phyloP scores from a whole-genome alignment of 2,113 vertebrate species.

The Grammomys dolichurus region DNA sequence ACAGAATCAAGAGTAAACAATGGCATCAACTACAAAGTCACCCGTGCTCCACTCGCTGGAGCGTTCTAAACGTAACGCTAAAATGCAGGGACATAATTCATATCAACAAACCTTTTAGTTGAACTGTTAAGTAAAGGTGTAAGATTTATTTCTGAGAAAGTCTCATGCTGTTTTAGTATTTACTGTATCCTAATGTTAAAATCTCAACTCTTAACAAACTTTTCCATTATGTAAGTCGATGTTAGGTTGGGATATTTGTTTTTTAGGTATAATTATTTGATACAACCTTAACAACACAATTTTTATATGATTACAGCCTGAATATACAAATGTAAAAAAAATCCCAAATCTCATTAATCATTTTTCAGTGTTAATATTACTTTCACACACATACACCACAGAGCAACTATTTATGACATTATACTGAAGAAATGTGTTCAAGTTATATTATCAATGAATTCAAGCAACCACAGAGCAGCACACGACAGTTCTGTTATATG shows the following conservation, averaged over 20 bases:
- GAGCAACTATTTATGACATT: slow-evolving; percentile 63
- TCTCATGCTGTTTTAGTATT: slow-evolving; percentile 71
- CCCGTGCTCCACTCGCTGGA: slow-evolving; percentile 61
- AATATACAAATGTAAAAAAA: slow-evolving; percentile 35
- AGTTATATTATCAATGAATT: slow-evolving; percentile 65
- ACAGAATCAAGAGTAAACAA: slow-evolving; percentile 78
- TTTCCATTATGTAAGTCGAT: slow-evolving; percentile 70
- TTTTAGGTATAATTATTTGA: slow-evolving; percentile 60
- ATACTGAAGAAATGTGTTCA: slow-evolving; percentile 77
- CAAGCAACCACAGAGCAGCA: slow-evolving; percentile 69
- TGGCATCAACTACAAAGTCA: slow-evolving; percentile 47
- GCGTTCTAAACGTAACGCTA: slow-evolving; percentile 72
- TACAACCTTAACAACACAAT: slow-evolving; percentile 51
- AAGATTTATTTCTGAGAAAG: slow-evolving; percentile 64
- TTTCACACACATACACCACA: slow-evolving; percentile 42
- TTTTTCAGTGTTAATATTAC: slow-evolving; percentile 68
- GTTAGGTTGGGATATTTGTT: slow-evolving; percentile 35
- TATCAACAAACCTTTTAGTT: slow-evolving; percentile 69
- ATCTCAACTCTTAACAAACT: slow-evolving; percentile 69
- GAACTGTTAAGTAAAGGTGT: slow-evolving; percentile 58
- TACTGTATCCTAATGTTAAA: slow-evolving; percentile 71
- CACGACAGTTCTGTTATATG: background rate
- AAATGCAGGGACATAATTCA: slow-evolving; percentile 58
- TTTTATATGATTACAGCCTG: slow-evolving; percentile 37
- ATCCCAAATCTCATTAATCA: slow-evolving; percentile 42